Evolutionary conservation across 2,888 invertebrate species (phyloP).

Genomic region (Sericinus montela): DNA sequence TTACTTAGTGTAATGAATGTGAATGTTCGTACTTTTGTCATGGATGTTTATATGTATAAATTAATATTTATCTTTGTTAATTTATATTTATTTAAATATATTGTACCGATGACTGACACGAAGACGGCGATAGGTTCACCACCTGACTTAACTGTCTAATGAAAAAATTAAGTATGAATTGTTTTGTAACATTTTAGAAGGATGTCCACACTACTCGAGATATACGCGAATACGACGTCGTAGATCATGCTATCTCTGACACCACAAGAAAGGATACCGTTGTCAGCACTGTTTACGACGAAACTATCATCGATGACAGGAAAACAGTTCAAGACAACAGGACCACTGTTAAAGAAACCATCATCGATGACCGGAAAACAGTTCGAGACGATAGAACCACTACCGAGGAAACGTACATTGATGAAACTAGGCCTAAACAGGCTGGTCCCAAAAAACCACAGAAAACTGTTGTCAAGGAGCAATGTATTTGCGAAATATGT

Average conservation of each 20-base stretch:
- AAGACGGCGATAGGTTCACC: too few species aligned
- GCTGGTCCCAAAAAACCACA: conserved; percentile 69
- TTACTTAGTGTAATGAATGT: too few species aligned
- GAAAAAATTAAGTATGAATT: too few species aligned
- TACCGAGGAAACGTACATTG: conserved; percentile 52
- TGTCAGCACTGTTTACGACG: conserved; percentile 69
- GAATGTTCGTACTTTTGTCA: too few species aligned
- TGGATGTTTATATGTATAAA: too few species aligned
- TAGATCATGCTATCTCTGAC: conserved; percentile 72
- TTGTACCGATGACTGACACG: too few species aligned
- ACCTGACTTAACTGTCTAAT: too few species aligned
- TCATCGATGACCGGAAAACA: conserved; percentile 60
- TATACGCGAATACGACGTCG: conserved; percentile 69
- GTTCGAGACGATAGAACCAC: conserved; percentile 68
- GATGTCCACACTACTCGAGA: conserved; percentile 74
- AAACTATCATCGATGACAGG: conserved; percentile 63
- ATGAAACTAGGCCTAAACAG: conserved; percentile 58
- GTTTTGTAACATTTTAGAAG: conserved; percentile 46
- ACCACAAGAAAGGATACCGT: conserved; percentile 60
- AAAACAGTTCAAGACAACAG: conserved; percentile 70
- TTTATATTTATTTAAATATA: too few species aligned
- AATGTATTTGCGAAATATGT: conserved; percentile 94
- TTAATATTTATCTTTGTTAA: too few species aligned
- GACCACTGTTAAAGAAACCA: conserved; percentile 49
- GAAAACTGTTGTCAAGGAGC: conserved; percentile 80